A percentile compares a stretch with the other conserved stretches of the same genome.
Conservation (phyloP, 1,140 invertebrate genomes). For the Cryptotermes secundus region DNA sequence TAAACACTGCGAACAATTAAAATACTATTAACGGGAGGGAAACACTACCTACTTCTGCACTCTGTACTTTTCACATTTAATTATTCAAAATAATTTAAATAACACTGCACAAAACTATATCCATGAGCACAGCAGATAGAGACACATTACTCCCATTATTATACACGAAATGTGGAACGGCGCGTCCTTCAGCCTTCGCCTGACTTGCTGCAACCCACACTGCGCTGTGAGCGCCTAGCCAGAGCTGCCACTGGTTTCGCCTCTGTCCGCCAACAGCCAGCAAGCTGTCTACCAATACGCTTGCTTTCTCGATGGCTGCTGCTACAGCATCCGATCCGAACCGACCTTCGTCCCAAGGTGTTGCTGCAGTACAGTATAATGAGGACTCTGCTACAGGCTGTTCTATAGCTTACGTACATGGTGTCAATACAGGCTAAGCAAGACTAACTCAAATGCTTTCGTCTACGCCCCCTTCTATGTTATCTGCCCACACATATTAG, state of each 20-base stretch:
- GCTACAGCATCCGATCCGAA: conserved; percentile 4
- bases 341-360: conserved; percentile 15
- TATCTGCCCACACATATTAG: no score
- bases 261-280: not conserved
- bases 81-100: not conserved
- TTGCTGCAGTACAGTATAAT: not conserved
- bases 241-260: not conserved
- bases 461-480: no score
- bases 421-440: no score
- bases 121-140: not conserved
- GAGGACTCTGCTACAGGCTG: not conserved
- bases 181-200: not conserved
- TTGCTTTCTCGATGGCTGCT: conserved; percentile 4
- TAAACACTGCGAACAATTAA: not conserved
- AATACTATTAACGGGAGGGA: not conserved
- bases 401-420: not conserved
- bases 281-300: conserved; percentile 9
- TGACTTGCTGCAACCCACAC: not conserved
- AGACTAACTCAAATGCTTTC: no score
- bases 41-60: no score
- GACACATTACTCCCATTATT: not conserved
- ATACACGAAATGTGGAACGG: not conserved
- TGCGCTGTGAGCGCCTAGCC: not conserved
- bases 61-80: not conserved
- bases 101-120: not conserved